Base-by-base conservation (phyloP, 92 coral and sea anemone species). In the Plumapathes pennacea region DNA sequence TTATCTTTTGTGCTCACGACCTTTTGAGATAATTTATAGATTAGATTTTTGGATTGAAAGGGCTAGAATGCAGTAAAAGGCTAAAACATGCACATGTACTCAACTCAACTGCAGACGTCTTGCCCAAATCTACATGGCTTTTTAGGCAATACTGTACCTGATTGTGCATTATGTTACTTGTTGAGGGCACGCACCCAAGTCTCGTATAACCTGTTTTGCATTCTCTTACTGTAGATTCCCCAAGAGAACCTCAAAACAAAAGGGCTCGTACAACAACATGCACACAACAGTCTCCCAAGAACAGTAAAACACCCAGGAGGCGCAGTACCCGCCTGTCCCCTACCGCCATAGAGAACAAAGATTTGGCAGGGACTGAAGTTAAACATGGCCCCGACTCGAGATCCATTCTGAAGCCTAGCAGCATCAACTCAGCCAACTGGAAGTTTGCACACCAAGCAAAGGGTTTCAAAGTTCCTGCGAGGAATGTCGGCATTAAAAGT, bases 251-350 rank as follows among this genome's bases (percentile, higher is more conserved):
- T 24, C n/a, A 12, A 12, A 72, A 77, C 70, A 65, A 56, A 15
- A 50, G n/a, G n/a, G n/a, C n/a, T n/a, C n/a, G n/a, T n/a, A n/a
- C n/a, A 31, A 61, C 61, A 27, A 62, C 66, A 54, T 60, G 53
- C 28, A 53, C 33, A 23, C 59, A 34, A n/a, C 62, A 42, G 14
- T 81, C 84, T 60, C 88, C 88, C 21, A 67, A 36, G 25, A 38
- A 31, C 5, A 12, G 80, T 25, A 65, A 50, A 32, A 70, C 65
- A 45, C 83, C 80, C 4, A 68, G 74, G 38, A 77, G 90, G 3
- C 85, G 90, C 40, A 87, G 83, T 37, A 46, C 90, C 28, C 73
- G 90, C 21, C 77, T 72, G 59, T 87, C 96, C 21, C 96, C 96
- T n/a, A n/a, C n/a, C 2, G 83, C 63, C 24, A 52, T 60, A 49